Conservation (phyloP, 2,797 vertebrate species). For the Corythornis leucogaster region DNA sequence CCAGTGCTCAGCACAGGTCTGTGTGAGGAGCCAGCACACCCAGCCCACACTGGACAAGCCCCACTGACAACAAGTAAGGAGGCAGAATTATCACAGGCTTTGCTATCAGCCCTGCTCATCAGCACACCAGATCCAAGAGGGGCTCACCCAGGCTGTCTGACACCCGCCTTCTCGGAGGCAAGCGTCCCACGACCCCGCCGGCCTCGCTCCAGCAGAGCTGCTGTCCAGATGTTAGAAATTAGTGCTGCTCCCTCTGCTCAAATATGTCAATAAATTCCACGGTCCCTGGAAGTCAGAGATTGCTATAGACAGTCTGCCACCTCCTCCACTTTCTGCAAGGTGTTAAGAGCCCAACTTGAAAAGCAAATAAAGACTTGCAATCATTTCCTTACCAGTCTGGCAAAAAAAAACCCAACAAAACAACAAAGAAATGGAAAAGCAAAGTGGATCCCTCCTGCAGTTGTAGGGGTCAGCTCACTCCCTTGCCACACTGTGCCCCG, state of each 20-base stretch:
- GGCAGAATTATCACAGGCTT: not conserved
- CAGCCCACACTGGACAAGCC: not conserved
- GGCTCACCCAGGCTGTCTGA: not conserved
- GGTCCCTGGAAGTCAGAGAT: not conserved
- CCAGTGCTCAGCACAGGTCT: not conserved
- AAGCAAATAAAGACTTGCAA: not conserved
- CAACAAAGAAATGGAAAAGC: not conserved
- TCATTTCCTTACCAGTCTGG: not conserved
- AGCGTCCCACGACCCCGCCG: not conserved
- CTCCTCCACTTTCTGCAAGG: slow-evolving; percentile 2
- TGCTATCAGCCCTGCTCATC: not conserved
- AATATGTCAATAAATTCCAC: not conserved
- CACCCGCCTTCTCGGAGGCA: not conserved
- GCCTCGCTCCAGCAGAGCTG: not conserved
- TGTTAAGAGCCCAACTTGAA: not conserved
- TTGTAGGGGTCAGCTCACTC: not conserved
- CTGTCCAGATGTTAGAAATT: slow-evolving; percentile 9
- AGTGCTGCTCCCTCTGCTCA: not conserved
- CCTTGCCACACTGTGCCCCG: fast-evolving
- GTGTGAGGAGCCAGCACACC: fast-evolving
- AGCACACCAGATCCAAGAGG: not conserved
- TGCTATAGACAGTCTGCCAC: not conserved
- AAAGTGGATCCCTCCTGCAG: not conserved
- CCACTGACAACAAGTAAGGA: not conserved
- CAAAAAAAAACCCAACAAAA: no score